Conservation (phyloP, 1,140 invertebrate genomes). For the Drosophila mayri region DNA sequence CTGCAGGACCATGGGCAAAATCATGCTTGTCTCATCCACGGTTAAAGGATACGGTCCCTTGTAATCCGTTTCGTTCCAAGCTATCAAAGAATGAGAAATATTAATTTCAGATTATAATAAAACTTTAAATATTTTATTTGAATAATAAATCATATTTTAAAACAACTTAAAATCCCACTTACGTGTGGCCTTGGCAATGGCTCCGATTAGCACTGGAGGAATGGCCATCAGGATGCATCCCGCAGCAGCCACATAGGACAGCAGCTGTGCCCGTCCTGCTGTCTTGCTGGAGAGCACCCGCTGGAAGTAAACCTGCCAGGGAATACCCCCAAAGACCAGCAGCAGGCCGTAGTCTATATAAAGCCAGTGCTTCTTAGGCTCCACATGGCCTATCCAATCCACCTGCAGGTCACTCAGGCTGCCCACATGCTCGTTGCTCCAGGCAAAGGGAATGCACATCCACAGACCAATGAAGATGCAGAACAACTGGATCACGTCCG, state of each 20-base stretch:
- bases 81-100: conserved; percentile 85
- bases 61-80: conserved; percentile 97
- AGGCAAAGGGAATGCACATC: conserved; percentile 98
- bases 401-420: conserved; percentile 92
- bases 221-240: conserved; percentile 98
- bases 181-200: conserved; percentile 97
- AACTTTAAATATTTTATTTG: too few relatives aligned
- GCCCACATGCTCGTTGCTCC: conserved; percentile 93
- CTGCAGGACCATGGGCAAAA: conserved; percentile 98
- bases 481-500: conserved; percentile 99
- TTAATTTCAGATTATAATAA: not conserved
- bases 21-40: conserved; percentile 94
- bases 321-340: conserved; percentile 98
- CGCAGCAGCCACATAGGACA: conserved; percentile 98
- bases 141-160: too few relatives aligned
- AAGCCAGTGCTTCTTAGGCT: conserved; percentile 90
- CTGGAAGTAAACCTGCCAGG: conserved; percentile 99
- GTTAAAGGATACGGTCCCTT: conserved; percentile 90
- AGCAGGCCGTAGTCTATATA: conserved; percentile 97
- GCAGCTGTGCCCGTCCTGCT: conserved; percentile 94
- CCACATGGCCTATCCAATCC: conserved; percentile 95
- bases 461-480: conserved; percentile 99
- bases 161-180: conserved; percentile 77
- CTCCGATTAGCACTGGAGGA: conserved; percentile 97
- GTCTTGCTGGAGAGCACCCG: conserved; percentile 98